These are phyloP conservation scores for Procambarus virginalis DNA, from an alignment of 1,140 invertebrate species.

Conservation along the genomic window DNA sequence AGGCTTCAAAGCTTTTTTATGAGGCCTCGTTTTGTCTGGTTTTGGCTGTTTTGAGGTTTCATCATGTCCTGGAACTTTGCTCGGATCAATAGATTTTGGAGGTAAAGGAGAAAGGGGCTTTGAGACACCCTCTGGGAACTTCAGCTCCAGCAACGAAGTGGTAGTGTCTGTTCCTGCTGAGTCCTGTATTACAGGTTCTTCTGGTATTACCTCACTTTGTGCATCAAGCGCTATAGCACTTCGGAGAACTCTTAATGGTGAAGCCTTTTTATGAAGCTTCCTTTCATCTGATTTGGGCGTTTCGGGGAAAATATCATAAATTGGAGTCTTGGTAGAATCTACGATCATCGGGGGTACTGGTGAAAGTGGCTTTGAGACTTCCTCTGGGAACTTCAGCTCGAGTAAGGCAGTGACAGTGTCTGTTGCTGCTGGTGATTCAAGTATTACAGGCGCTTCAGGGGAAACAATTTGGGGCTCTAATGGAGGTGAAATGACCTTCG, in stretches of 20 bases:
- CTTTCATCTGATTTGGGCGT: background rate
- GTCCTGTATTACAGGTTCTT: background rate
- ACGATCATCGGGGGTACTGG: background rate
- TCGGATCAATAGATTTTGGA: background rate
- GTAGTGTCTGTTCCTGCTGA: background rate
- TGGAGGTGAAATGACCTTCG: no score
- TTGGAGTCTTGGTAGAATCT: background rate
- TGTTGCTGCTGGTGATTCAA: no score
- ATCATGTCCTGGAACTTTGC: background rate
- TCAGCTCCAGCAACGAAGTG: background rate
- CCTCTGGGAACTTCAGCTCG: constrained; percentile 21
- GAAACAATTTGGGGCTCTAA: no score
- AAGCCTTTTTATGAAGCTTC: background rate
- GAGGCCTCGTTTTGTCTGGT: background rate
- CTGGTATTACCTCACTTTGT: background rate
- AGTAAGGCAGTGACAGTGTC: background rate
- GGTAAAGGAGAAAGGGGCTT: constrained; percentile 14
- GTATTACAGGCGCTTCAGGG: no score
- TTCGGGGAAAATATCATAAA: background rate
- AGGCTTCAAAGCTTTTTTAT: background rate
- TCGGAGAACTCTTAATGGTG: background rate
- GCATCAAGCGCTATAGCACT: background rate
- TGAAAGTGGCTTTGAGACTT: constrained; percentile 4
- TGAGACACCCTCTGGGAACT: constrained; percentile 8
- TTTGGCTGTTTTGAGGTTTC: background rate